Conservation (phyloP, 2,797 vertebrate species). For the Phalloptychus januarius region DNA sequence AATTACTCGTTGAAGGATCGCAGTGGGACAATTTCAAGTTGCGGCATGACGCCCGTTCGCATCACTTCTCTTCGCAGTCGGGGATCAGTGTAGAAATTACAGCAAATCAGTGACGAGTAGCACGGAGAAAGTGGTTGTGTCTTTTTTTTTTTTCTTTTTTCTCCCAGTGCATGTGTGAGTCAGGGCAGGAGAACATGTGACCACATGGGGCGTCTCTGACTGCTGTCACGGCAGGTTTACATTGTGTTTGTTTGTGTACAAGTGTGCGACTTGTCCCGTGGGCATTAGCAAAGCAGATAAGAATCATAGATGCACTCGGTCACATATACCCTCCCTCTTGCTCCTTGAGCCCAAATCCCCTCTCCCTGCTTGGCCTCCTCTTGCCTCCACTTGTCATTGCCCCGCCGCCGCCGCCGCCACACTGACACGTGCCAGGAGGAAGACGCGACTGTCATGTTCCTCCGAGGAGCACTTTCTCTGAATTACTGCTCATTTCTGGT, state of each 20-base stretch:
- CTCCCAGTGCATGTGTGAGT: slow-evolving; percentile 24
- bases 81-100: slow-evolving; percentile 6
- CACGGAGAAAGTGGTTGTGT: background rate
- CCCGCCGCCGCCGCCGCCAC: slow-evolving; percentile 52
- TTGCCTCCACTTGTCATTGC: slow-evolving; percentile 48
- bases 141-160: background rate
- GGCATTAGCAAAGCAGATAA: slow-evolving; percentile 54
- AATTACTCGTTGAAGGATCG: background rate
- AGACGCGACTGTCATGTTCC: slow-evolving; percentile 50
- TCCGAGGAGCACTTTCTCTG: slow-evolving; percentile 55
- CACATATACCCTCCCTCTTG: slow-evolving; percentile 42
- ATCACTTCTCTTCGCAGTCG: background rate
- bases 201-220: slow-evolving; percentile 61
- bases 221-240: slow-evolving; percentile 63
- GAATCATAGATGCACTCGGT: slow-evolving; percentile 54
- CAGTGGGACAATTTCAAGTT: background rate
- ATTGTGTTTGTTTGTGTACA: slow-evolving; percentile 28
- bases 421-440: slow-evolving; percentile 52
- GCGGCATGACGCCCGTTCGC: background rate
- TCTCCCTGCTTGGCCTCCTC: slow-evolving; percentile 15
- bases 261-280: slow-evolving; percentile 35
- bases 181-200: slow-evolving; percentile 51
- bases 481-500: slow-evolving; percentile 63
- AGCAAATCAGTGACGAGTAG: slow-evolving; percentile 17
- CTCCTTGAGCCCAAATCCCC: slow-evolving; percentile 44